Conservation (phyloP, 1,140 invertebrate species). For the Ostrea denselamellosa region DNA sequence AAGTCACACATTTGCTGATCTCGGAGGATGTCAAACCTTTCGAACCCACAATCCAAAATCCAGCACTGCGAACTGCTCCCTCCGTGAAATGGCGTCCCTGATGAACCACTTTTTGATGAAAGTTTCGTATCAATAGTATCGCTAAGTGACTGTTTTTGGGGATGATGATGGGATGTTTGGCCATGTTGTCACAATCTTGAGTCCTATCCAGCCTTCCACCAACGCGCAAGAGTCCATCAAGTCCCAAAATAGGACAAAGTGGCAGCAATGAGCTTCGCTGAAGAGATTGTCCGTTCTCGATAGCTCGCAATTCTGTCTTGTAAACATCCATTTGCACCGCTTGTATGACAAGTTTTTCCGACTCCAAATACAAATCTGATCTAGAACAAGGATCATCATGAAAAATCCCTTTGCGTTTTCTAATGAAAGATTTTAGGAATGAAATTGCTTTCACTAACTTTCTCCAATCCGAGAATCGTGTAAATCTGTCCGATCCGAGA, state of each 20-base stretch:
- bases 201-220: slow-evolving; percentile 53
- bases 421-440: not conserved
- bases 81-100: not conserved
- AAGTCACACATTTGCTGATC: not conserved
- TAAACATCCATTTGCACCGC: slow-evolving; percentile 5
- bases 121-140: slow-evolving; percentile 51
- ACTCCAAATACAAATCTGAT: not conserved
- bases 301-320: not conserved
- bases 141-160: slow-evolving; percentile 55
- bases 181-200: not conserved
- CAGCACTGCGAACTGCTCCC: not conserved
- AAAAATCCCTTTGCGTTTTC: not conserved
- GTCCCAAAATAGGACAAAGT: slow-evolving; percentile 35
- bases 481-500: not conserved
- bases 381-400: not conserved
- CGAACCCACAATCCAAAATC: not conserved
- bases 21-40: not conserved
- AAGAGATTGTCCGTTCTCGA: not conserved
- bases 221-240: slow-evolving; percentile 46
- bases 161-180: slow-evolving; percentile 58
- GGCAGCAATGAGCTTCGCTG: not conserved
- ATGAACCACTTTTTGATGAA: slow-evolving; percentile 45
- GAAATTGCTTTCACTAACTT: slow-evolving; percentile 31
- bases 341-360: slow-evolving; percentile 5
- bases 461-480: slow-evolving; percentile 43